These are phyloP conservation scores for Osmerus mordax DNA, from an alignment of 2,113 vertebrate genomes.

Conservation along the genomic window DNA sequence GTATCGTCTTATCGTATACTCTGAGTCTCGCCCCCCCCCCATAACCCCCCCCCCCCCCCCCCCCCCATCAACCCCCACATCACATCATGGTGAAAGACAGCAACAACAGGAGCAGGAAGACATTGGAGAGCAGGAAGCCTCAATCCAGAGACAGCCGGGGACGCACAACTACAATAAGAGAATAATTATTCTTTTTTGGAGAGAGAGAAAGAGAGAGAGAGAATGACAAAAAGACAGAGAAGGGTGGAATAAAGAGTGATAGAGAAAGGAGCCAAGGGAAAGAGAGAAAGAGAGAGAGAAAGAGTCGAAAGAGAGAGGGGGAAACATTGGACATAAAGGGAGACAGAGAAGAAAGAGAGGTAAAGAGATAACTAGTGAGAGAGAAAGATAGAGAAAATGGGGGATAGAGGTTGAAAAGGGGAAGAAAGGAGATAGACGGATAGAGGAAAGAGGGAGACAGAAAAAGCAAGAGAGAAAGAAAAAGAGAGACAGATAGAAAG, in stretches of 20 bases:
- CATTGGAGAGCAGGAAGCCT: conserved; percentile 44
- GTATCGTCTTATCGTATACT: too few relatives aligned
- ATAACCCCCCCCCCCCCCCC: neutral
- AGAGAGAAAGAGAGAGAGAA: neutral
- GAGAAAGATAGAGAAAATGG: conserved; percentile 19
- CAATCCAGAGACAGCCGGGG: conserved; percentile 40
- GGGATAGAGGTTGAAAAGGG: neutral
- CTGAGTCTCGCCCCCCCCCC: too few relatives aligned
- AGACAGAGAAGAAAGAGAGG: conserved; percentile 67
- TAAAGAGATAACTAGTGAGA: conserved; percentile 64
- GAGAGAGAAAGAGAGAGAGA: conserved; percentile 33
- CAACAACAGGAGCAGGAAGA: conserved; percentile 52
- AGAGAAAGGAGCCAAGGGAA: too few relatives aligned
- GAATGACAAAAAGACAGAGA: too few relatives aligned
- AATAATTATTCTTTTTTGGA: conserved; percentile 55
- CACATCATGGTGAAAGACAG: conserved; percentile 13
- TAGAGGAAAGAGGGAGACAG: conserved; percentile 20
- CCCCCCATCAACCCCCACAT: conserved; percentile 8
- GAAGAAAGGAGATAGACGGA: neutral
- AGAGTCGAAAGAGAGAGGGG: conserved; percentile 25
- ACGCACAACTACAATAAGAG: conserved; percentile 33
- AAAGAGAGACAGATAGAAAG: conserved; percentile 21
- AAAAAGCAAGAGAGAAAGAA: conserved; percentile 26
- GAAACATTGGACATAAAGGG: conserved; percentile 36
- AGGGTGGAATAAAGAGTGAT: too few relatives aligned